Base-by-base conservation (phyloP, 2,888 invertebrate species). In the Disparrhopalites patrizii region DNA sequence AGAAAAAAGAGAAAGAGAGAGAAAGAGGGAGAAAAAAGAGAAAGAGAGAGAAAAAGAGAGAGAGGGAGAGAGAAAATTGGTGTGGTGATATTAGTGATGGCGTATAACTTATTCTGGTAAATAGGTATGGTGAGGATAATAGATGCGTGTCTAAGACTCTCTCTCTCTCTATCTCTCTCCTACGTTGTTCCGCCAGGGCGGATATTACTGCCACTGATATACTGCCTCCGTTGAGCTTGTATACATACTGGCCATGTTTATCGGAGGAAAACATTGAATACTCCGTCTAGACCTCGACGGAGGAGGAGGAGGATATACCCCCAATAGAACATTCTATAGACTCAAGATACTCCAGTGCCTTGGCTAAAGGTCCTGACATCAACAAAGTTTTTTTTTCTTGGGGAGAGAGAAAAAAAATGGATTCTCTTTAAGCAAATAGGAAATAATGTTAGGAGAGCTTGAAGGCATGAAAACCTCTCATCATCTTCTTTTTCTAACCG, bases 401-500 rank as follows among this genome's bases (percentile, higher is more conserved):
- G n/a, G n/a, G n/a, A n/a, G n/a, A n/a, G n/a, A n/a, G n/a, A n/a
- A n/a, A n/a, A n/a, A n/a, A n/a, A n/a, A n/a, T n/a, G n/a, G n/a
- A n/a, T n/a, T n/a, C n/a, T n/a, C n/a, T n/a, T n/a, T n/a, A n/a
- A n/a, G n/a, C 23, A 25, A 47, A n/a, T 13, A 13, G 25, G 23
- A 40, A 7, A 15, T 47, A 25, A 47, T 47, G 47, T 47, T 10
- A 20, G 20, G 33, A 65, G 28, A 54, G 65, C 65, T 65, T 51
- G 67, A 52, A 67, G 67, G 67, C 67, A 63, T 62, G 52, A 61
- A 27, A n/a, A 28, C 33, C 43, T 61, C 60, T 61, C 60, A 61
- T 61, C 60, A 61, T 65, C 64, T 30, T 68, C 27, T 65, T 65
- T 61, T 65, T n/a, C n/a, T 62, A 64, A 62, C 68, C 65, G 68